Evolutionary conservation across 2,888 invertebrate genomes (phyloP).

Genomic region (Agapostemon virescens): DNA sequence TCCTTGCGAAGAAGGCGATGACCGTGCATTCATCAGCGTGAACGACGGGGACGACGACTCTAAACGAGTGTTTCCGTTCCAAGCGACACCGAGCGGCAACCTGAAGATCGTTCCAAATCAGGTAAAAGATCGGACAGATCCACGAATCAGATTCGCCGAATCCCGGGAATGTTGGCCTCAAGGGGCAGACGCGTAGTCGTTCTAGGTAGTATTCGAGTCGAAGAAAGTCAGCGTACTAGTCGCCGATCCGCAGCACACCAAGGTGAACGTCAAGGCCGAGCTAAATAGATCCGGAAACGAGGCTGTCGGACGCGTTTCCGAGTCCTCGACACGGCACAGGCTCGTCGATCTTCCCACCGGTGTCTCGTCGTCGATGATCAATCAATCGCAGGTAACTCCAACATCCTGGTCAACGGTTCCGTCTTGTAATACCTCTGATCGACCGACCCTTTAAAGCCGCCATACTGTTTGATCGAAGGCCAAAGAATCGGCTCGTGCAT

Average conservation of each 20-base stretch:
- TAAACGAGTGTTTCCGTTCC: constrained; percentile 83
- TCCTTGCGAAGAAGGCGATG: constrained; percentile 57
- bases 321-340: constrained; percentile 53
- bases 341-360: constrained; percentile 67
- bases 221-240: constrained; percentile 86
- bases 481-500: not conserved
- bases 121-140: constrained; percentile 77
- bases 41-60: constrained; percentile 55
- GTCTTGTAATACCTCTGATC: not conserved
- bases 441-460: constrained; percentile 3
- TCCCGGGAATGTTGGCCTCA: constrained; percentile 51
- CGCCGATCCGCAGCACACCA: constrained; percentile 85
- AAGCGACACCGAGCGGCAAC: constrained; percentile 86
- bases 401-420: not conserved
- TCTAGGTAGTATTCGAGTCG: constrained; percentile 86
- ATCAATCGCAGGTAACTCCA: constrained; percentile 67
- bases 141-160: constrained; percentile 7
- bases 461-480: not conserved
- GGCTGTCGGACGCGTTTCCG: constrained; percentile 57
- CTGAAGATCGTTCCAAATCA: constrained; percentile 87
- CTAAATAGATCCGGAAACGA: constrained; percentile 61
- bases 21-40: constrained; percentile 57
- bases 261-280: constrained; percentile 83
- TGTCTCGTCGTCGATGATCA: constrained; percentile 67
- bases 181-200: constrained; percentile 58